A percentile compares a stretch with the other conserved stretches of the same genome.
These are phyloP conservation scores for Callocephalon fimbriatum DNA, from an alignment of 2,113 vertebrate species.

Conservation along the genomic window DNA sequence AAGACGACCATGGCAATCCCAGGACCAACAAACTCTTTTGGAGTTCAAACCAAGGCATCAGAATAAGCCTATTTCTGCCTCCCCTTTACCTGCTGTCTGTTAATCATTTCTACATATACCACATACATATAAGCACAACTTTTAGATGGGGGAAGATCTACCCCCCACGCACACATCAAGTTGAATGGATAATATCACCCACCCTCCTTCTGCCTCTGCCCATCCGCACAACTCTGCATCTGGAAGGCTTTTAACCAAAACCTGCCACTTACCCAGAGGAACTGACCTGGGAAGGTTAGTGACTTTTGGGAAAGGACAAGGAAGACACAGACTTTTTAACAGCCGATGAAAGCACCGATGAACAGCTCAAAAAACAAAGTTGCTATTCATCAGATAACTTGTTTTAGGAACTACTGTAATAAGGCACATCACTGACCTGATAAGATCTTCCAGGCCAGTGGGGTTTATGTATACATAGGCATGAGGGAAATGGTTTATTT, in stretches of 20 bases:
- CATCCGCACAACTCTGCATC: not conserved
- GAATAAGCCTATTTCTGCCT: not conserved
- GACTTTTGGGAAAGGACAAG: slow-evolving; percentile 22
- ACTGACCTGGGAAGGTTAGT: slow-evolving; percentile 10
- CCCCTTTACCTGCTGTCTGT: not conserved
- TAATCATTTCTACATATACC: not conserved
- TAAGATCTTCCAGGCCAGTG: slow-evolving; percentile 14
- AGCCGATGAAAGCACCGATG: slow-evolving; percentile 33
- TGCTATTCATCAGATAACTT: not conserved
- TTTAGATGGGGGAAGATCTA: not conserved
- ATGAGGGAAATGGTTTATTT: slow-evolving; percentile 55
- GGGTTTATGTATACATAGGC: slow-evolving; percentile 5
- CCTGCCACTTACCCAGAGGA: not conserved
- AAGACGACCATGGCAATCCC: fast-evolving
- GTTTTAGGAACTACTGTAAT: slow-evolving; percentile 34
- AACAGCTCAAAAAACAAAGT: not conserved
- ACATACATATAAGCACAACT: not conserved
- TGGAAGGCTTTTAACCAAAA: slow-evolving; percentile 30
- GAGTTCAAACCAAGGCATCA: not conserved
- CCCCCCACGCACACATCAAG: fast-evolving
- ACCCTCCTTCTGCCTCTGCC: not conserved
- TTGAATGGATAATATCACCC: fast-evolving
- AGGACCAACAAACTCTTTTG: not conserved
- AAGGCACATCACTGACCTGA: not conserved
- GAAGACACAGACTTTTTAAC: slow-evolving; percentile 34